These are phyloP conservation scores for Anastatus disparis DNA, from an alignment of 1,140 invertebrate genomes.

Conservation along the genomic window DNA sequence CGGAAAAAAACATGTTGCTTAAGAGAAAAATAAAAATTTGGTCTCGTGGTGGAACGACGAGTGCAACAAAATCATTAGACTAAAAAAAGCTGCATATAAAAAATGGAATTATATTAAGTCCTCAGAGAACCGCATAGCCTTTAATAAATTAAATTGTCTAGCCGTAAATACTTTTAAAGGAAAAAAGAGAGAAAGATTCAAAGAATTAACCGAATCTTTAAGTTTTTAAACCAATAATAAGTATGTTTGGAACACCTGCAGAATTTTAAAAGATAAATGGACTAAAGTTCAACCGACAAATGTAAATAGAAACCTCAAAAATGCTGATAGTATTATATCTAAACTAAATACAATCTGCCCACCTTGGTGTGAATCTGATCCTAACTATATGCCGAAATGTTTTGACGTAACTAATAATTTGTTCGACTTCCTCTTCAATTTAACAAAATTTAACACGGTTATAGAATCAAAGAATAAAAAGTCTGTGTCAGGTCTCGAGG, in stretches of 20 bases:
- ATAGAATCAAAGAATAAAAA: neutral
- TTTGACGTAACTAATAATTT: neutral
- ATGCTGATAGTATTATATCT: neutral
- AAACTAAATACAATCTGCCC: neutral
- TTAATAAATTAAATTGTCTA: no score
- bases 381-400: neutral
- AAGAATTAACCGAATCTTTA: no score
- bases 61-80: no score
- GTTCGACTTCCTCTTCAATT: neutral
- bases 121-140: no score
- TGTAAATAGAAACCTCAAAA: neutral
- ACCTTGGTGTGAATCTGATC: neutral
- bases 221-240: neutral
- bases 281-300: no score
- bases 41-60: no score
- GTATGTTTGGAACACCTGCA: neutral
- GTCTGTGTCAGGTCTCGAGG: conserved; percentile 36
- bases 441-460: neutral
- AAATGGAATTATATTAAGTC: no score
- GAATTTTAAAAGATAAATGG: neutral
- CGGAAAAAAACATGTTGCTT: no score
- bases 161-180: no score
- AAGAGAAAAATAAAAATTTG: no score
- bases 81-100: no score
- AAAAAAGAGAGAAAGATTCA: no score